Evolutionary conservation across 2,113 vertebrate genomes (phyloP).

Genomic region (Passer montanus): DNA sequence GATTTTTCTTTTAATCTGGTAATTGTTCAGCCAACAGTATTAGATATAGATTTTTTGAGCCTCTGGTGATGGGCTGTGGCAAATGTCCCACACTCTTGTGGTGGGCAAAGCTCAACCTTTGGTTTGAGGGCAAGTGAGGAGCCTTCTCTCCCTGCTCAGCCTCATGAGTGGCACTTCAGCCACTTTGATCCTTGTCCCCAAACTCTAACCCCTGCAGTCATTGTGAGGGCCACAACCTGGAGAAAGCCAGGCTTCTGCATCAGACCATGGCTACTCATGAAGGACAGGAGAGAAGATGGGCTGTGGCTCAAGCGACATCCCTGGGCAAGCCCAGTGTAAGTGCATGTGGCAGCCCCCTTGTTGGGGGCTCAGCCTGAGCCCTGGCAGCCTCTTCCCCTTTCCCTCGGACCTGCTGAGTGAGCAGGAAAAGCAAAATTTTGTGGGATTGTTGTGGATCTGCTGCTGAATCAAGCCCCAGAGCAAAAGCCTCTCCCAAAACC

Average conservation of each 20-base stretch:
- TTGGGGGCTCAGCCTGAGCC: background rate
- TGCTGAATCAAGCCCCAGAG: background rate
- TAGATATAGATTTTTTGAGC: background rate
- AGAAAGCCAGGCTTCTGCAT: background rate
- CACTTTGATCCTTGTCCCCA: background rate
- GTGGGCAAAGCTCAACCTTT: background rate
- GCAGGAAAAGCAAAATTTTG: background rate
- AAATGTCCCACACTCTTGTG: background rate
- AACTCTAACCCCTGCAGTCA: rapidly evolving
- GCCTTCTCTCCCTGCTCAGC: background rate
- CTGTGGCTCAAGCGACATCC: background rate
- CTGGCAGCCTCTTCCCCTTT: background rate
- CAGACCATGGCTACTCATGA: rapidly evolving
- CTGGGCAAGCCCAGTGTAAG: background rate
- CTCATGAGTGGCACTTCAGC: rapidly evolving
- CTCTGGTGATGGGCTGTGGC: background rate
- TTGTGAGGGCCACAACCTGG: rapidly evolving
- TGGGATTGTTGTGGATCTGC: background rate
- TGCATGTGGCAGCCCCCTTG: background rate
- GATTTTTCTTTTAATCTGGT: background rate
- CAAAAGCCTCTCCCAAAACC: background rate
- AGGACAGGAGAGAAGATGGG: background rate
- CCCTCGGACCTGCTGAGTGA: background rate
- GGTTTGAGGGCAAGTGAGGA: background rate
- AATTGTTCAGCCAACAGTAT: background rate